Conservation (phyloP, 2,113 vertebrate species). For the Lagenorhynchus albirostris region DNA sequence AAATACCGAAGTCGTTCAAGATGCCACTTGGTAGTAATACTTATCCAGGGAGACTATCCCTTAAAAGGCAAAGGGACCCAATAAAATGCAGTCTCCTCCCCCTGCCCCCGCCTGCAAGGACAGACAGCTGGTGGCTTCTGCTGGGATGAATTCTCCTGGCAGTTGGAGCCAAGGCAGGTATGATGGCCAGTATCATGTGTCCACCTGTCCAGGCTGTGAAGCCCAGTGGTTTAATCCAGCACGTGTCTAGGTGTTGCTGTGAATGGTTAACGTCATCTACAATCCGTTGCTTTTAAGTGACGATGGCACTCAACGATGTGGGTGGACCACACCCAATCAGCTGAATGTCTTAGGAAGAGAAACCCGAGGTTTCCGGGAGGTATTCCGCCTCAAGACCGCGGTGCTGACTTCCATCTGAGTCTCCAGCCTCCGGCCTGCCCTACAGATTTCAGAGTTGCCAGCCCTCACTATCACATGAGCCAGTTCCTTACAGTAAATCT, state of each 20-base stretch:
- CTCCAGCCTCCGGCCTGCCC: not conserved
- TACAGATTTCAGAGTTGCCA: not conserved
- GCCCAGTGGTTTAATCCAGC: too few relatives aligned
- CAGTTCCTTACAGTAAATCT: not conserved
- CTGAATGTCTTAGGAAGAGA: accelerated
- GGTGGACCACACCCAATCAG: too few relatives aligned
- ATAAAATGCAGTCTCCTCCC: not conserved
- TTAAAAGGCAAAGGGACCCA: not conserved
- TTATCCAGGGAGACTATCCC: not conserved
- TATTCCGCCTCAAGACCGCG: accelerated
- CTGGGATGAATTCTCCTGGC: not conserved
- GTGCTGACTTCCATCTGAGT: not conserved
- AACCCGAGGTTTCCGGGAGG: not conserved
- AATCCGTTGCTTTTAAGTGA: not conserved
- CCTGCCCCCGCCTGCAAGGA: not conserved
- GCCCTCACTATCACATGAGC: accelerated
- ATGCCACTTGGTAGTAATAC: too few relatives aligned
- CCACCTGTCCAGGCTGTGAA: not conserved
- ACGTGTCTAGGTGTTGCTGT: too few relatives aligned
- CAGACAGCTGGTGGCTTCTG: not conserved
- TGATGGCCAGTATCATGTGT: not conserved
- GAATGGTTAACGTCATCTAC: not conserved
- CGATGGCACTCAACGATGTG: accelerated
- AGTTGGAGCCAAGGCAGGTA: accelerated
- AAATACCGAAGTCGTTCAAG: accelerated